phyloP scores from a whole-genome alignment of 2,113 vertebrate species.

The Anhinga anhinga region DNA sequence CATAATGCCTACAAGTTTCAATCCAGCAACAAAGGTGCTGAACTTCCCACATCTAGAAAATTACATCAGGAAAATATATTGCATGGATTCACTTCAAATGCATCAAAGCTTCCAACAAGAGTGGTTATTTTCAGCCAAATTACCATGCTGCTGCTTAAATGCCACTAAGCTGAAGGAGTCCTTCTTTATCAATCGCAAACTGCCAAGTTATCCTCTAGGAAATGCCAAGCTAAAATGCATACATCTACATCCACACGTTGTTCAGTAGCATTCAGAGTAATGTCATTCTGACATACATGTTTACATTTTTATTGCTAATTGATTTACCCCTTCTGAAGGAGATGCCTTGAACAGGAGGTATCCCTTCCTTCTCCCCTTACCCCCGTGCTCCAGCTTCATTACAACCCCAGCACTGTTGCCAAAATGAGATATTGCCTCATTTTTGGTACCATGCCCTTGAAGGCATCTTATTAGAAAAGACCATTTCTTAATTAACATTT shows the following conservation, averaged over 20 bases:
- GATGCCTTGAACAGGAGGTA: conserved; percentile 50
- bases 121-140: background rate
- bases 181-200: background rate
- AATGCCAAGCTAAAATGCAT: background rate
- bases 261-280: background rate
- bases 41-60: background rate
- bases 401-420: conserved; percentile 65
- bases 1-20: background rate
- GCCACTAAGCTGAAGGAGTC: background rate
- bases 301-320: conserved; percentile 53
- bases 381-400: conserved; percentile 70
- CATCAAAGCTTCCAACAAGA: background rate
- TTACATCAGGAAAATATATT: background rate
- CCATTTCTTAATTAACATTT: conserved; percentile 84
- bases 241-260: background rate
- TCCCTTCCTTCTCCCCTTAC: conserved; percentile 50
- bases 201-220: background rate
- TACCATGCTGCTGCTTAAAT: background rate
- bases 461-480: conserved; percentile 83
- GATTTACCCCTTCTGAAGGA: conserved; percentile 63
- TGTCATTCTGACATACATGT: background rate
- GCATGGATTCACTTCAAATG: background rate
- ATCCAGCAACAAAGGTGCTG: background rate
- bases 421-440: conserved; percentile 75
- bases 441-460: conserved; percentile 74